Evolutionary conservation across 1,140 invertebrate genomes (phyloP).

Genomic region (Drosophila athabasca): DNA sequence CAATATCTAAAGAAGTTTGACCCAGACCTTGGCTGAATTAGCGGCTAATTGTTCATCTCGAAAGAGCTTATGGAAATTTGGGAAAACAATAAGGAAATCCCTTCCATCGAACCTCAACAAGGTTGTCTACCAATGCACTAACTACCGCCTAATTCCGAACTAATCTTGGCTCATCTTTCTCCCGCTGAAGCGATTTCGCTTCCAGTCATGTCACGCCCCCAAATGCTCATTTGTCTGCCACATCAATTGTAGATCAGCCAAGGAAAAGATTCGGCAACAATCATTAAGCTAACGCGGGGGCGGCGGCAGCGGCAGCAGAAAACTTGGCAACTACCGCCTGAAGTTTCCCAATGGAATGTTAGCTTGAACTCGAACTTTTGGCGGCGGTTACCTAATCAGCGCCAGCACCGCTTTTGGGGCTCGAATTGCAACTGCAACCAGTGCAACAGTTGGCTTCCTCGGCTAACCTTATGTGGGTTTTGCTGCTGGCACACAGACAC

Average conservation of each 20-base stretch:
- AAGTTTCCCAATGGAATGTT: slow-evolving; percentile 57
- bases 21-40: slow-evolving; percentile 54
- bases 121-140: slow-evolving; percentile 3
- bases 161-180: slow-evolving; percentile 14
- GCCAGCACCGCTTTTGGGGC: slow-evolving; percentile 29
- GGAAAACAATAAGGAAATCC: slow-evolving; percentile 31
- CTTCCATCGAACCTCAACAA: slow-evolving; percentile 3
- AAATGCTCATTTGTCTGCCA: slow-evolving; percentile 24
- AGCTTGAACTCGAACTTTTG: slow-evolving; percentile 80
- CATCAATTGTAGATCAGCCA: slow-evolving; percentile 38
- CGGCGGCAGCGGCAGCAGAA: not conserved
- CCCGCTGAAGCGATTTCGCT: slow-evolving; percentile 1
- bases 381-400: slow-evolving; percentile 68
- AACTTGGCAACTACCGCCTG: slow-evolving; percentile 14
- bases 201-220: slow-evolving; percentile 1
- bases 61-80: slow-evolving; percentile 1
- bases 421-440: slow-evolving; percentile 42
- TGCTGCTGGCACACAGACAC: slow-evolving; percentile 73
- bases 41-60: slow-evolving; percentile 23
- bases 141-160: not conserved
- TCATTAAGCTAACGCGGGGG: slow-evolving; percentile 27
- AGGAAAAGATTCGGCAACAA: slow-evolving; percentile 26
- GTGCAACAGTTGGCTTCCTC: slow-evolving; percentile 66
- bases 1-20: slow-evolving; percentile 23
- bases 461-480: slow-evolving; percentile 52